Percentiles rank a stretch among this genome's conserved stretches.
These are phyloP conservation scores for Megastigmus dorsalis DNA, from an alignment of 2,888 invertebrate genomes.

Conservation along the genomic window DNA sequence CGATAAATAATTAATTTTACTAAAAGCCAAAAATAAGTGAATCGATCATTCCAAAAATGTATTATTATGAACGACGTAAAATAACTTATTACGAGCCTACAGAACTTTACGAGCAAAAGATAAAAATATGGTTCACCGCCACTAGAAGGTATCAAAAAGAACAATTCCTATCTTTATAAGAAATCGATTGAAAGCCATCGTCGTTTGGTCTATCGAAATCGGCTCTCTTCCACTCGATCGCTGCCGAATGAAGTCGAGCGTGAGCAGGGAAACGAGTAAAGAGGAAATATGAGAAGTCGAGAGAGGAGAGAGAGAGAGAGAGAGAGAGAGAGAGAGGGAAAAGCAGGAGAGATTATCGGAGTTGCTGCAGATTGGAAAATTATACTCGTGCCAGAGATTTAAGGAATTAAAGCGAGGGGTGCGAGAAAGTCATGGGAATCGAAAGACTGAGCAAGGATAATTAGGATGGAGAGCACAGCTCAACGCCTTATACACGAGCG, in stretches of 20 bases:
- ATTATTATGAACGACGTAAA: too few species aligned
- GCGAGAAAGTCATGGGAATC: neutral
- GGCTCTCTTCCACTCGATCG: neutral
- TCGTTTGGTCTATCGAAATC: too few species aligned
- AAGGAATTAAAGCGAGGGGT: slow-evolving; percentile 12
- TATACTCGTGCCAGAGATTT: slow-evolving; percentile 29
- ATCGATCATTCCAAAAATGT: too few species aligned
- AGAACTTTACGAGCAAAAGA: too few species aligned
- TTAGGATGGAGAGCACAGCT: neutral
- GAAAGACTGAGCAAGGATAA: slow-evolving; percentile 1
- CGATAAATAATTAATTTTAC: too few species aligned
- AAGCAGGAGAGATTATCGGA: slow-evolving; percentile 1
- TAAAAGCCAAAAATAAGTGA: too few species aligned
- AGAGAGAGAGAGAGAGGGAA: neutral
- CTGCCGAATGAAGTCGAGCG: neutral
- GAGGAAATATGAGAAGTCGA: neutral
- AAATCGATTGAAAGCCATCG: neutral
- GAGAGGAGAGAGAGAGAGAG: slow-evolving; percentile 6
- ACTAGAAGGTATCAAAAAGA: neutral
- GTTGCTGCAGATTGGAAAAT: slow-evolving; percentile 33
- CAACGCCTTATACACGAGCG: neutral
- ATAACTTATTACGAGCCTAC: too few species aligned
- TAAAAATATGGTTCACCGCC: too few species aligned
- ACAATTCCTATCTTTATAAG: neutral
- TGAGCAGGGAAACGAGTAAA: neutral